Conservation (phyloP, 2,797 vertebrate species). For the Notoglanidium macrostoma region DNA sequence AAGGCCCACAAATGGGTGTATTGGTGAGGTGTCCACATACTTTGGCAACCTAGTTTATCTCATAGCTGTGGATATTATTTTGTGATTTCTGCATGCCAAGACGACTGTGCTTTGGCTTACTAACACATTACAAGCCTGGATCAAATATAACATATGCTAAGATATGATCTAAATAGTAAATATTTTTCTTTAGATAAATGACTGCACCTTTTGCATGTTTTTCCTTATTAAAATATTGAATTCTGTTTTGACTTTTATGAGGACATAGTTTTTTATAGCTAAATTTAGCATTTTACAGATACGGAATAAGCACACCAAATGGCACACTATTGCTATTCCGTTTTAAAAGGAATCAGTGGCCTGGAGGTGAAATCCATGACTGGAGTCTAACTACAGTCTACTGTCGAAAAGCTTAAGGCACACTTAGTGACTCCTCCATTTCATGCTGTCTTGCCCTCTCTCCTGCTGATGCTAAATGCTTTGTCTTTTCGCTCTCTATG, state of each 20-base stretch:
- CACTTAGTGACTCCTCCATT: conserved; percentile 53
- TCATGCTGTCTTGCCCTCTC: conserved; percentile 69
- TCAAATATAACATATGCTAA: not conserved
- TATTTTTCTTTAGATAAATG: too few relatives aligned
- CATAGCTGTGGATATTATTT: not conserved
- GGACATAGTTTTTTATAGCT: not conserved
- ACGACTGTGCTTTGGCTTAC: not conserved
- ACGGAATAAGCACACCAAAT: not conserved
- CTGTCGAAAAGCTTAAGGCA: conserved; percentile 34
- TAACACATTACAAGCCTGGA: not conserved
- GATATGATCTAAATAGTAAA: too few relatives aligned
- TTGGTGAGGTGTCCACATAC: too few relatives aligned
- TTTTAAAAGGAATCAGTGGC: conserved; percentile 38
- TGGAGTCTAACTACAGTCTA: conserved; percentile 45
- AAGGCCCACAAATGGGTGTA: too few relatives aligned
- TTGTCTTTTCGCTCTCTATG: conserved; percentile 78
- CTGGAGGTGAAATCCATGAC: conserved; percentile 51
- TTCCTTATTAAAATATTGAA: not conserved
- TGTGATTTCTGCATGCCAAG: too few relatives aligned
- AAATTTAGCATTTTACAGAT: not conserved
- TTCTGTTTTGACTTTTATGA: not conserved
- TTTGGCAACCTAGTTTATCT: not conserved
- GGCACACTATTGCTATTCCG: conserved; percentile 26
- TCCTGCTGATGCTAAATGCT: conserved; percentile 79
- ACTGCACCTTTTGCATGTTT: not conserved